phyloP scores from a whole-genome alignment of 2,113 vertebrate species.

The Oncorhynchus keta region DNA sequence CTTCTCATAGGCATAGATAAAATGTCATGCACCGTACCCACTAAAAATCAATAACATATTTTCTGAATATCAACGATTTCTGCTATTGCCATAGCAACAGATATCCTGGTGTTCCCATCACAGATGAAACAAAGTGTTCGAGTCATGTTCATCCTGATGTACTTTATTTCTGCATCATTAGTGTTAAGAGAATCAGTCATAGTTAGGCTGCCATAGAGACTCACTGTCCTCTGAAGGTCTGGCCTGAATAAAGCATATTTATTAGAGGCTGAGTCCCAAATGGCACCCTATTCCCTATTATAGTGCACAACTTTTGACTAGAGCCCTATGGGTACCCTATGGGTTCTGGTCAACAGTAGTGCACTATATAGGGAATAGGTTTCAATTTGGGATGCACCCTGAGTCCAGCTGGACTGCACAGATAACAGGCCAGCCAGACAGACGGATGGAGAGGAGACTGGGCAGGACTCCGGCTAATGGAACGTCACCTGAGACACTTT shows the following conservation, averaged over 20 bases:
- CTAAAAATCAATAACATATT: background rate
- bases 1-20: background rate
- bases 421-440: conserved; percentile 8
- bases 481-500: background rate
- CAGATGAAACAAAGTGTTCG: background rate
- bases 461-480: conserved; percentile 4
- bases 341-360: no score
- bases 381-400: background rate
- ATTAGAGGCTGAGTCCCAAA: background rate
- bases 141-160: background rate
- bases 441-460: conserved; percentile 18
- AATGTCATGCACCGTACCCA: background rate
- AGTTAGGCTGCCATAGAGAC: background rate
- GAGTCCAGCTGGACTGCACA: background rate
- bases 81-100: background rate
- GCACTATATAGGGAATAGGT: background rate
- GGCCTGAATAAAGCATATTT: background rate
- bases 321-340: no score
- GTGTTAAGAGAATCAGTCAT: conserved; percentile 1
- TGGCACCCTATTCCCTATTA: background rate
- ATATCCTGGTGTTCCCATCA: background rate
- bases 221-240: background rate
- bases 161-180: background rate
- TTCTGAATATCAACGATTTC: background rate
- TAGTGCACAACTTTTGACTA: no score